These are phyloP conservation scores for Malaclemys terrapin DNA, from an alignment of 2,113 vertebrate species.

Conservation along the genomic window DNA sequence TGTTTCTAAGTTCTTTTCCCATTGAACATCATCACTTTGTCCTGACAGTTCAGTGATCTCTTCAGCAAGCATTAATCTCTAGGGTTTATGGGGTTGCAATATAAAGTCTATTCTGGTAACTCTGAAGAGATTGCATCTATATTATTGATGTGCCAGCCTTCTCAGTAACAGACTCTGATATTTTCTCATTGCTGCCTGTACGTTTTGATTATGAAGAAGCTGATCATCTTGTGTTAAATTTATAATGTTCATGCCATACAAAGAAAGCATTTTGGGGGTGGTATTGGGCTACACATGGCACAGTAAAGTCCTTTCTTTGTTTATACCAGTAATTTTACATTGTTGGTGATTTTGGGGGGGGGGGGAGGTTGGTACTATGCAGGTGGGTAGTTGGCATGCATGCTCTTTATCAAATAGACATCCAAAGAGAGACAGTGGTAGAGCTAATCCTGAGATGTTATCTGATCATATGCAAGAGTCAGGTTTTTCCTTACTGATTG, in stretches of 20 bases:
- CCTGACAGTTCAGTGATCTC: background rate
- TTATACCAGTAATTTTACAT: background rate
- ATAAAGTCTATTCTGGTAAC: accelerated
- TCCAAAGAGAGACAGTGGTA: background rate
- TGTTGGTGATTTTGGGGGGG: background rate
- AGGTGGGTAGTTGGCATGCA: background rate
- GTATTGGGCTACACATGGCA: background rate
- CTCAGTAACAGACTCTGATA: background rate
- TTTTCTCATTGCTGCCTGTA: background rate
- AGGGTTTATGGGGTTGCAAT: background rate
- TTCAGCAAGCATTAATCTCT: background rate
- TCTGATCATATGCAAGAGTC: background rate
- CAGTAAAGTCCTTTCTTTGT: accelerated
- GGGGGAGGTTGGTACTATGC: background rate
- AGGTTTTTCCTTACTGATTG: background rate
- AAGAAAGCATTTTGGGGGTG: background rate
- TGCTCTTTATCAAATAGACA: background rate
- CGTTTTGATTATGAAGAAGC: background rate
- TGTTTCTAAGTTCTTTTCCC: background rate
- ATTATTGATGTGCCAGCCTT: background rate
- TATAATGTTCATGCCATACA: background rate
- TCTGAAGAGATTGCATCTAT: background rate
- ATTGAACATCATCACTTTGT: accelerated
- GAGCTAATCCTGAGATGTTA: background rate
- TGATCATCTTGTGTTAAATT: background rate